Conservation (phyloP, 2,113 vertebrate genomes). For the Lates calcarifer region DNA sequence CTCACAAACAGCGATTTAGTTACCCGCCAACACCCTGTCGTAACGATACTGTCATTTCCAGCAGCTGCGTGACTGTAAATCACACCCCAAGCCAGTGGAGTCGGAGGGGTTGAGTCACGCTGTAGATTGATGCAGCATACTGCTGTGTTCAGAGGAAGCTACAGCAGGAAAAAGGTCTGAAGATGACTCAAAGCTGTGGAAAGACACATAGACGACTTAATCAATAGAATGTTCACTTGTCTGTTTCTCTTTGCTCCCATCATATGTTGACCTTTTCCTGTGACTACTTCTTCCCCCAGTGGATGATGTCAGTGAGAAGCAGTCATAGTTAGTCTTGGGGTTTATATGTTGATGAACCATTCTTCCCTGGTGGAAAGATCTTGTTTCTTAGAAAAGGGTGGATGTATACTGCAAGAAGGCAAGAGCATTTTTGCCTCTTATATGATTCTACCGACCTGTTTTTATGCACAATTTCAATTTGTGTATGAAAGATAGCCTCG, state of each 20-base stretch:
- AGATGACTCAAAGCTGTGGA: conserved; percentile 22
- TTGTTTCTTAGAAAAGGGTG: conserved; percentile 1
- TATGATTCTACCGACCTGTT: not conserved
- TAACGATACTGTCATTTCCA: not conserved
- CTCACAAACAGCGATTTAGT: not conserved
- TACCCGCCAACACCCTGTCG: not conserved
- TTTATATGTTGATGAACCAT: conserved; percentile 7
- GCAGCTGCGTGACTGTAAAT: conserved; percentile 22
- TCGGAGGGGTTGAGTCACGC: conserved; percentile 35
- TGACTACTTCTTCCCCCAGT: conserved; percentile 2
- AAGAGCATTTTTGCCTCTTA: not conserved
- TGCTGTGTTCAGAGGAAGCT: not conserved
- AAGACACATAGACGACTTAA: conserved; percentile 25
- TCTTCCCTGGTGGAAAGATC: not conserved
- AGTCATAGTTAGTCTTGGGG: not conserved
- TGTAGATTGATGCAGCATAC: not conserved
- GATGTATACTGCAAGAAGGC: not conserved
- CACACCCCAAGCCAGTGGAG: not conserved
- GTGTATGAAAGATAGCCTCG: not conserved
- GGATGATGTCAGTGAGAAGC: conserved; percentile 15
- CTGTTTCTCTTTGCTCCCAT: conserved; percentile 34
- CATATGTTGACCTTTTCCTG: conserved; percentile 52
- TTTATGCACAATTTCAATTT: not conserved
- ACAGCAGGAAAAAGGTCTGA: not conserved
- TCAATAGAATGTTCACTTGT: conserved; percentile 32